A percentile compares a stretch with the other conserved stretches of the same genome.
phyloP scores from a whole-genome alignment of 2,888 invertebrate genomes.

The Andrena bicolor region DNA sequence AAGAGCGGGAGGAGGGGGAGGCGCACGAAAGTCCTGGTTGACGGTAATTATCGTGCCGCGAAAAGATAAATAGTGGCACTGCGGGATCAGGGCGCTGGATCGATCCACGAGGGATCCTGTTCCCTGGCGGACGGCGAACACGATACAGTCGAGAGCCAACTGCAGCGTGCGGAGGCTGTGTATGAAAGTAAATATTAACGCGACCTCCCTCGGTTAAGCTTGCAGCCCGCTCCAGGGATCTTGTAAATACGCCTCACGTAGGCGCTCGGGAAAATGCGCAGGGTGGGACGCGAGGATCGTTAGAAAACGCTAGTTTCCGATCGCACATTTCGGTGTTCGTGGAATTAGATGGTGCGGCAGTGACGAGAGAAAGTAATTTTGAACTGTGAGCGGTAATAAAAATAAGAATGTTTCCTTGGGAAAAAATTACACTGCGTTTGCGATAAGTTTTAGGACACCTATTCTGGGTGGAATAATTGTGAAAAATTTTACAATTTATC shows the following conservation, averaged over 20 bases:
- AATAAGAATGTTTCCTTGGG: too few relatives aligned
- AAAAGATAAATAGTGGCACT: conserved; percentile 29
- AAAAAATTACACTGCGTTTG: too few relatives aligned
- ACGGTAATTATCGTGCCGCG: conserved; percentile 29
- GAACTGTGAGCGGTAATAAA: too few relatives aligned
- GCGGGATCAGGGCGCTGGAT: conserved; percentile 12
- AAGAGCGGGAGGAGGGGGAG: not conserved
- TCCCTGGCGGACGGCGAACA: conserved; percentile 74
- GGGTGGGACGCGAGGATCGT: conserved; percentile 4
- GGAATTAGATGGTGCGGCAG: not conserved
- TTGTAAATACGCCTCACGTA: conserved; percentile 63
- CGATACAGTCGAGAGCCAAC: conserved; percentile 77
- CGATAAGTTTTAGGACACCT: too few relatives aligned
- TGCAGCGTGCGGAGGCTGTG: conserved; percentile 76
- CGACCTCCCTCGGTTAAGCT: conserved; percentile 75
- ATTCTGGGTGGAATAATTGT: too few relatives aligned
- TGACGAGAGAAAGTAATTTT: not conserved
- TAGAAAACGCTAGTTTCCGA: not conserved
- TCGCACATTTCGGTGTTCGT: not conserved
- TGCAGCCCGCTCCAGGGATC: conserved; percentile 47
- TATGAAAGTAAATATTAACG: conserved; percentile 81
- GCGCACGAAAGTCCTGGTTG: not conserved
- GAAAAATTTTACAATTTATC: too few relatives aligned
- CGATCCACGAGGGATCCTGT: conserved; percentile 44
- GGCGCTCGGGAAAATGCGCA: conserved; percentile 39